Evolutionary conservation across 53 echinoderm and acorn worm genomes (phyloP), one percentile per base, ranked within the genome.

Genomic region (Glandiceps talaboti): DNA sequence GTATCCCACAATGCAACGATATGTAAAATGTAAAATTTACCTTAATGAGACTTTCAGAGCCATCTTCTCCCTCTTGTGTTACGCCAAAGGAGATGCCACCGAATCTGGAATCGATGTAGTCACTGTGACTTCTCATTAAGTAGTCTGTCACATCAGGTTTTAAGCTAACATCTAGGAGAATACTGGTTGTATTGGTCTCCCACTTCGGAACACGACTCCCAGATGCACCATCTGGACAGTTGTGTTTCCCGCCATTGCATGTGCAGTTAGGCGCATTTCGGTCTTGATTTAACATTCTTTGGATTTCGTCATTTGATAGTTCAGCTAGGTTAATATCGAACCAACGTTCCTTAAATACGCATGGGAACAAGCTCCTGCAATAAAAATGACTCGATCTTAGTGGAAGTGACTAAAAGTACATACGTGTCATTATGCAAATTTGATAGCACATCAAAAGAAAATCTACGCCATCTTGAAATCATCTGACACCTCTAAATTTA

Each of bases 81-180:
- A n/a, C 20, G 64, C 64, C 64, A 20, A 45, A 45, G 20, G 64
- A 12, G 20, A 45, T 6, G 6, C 64, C 64, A 20, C 64, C 64
- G 20, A 45, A 45, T 45, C 94, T 87, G 25, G 75, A 81, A 29
- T 74, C 76, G 33, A 81, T 76, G 76, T 80, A 94, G 29, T 80
- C 33, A 14, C 25, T 27, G 26, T 83, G 82, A 0, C 91, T 89
- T 30, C 84, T 81, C 29, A 91, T 6, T 45, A 94, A 80, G 77
- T 94, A 94, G 25, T 84, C 29, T 28, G 76, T 80, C 28, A 87
- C 80, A 20, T 94, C 91, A 31, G 32, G 73, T 82, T 94, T 94
- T 33, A 86, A 31, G 73, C 87, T 86, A 33, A 89, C 32, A 80
- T 94, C 89, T 33, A 87, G 91, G 27, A 94, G 89, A 6, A 77